phyloP scores from a whole-genome alignment of 1,140 invertebrate species.

The Dendroctonus valens region DNA sequence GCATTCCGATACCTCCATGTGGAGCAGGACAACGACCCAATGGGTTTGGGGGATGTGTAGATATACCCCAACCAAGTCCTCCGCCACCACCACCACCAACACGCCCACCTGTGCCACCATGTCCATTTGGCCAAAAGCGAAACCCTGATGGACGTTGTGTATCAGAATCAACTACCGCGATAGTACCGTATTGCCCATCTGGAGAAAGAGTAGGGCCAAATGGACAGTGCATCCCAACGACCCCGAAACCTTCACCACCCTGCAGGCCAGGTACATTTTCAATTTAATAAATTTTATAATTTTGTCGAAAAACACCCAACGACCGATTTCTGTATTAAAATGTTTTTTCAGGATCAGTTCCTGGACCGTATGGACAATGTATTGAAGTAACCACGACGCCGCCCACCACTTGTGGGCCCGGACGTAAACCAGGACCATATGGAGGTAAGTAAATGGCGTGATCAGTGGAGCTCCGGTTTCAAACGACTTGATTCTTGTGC shows the following conservation, averaged over 20 bases:
- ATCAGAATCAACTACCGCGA: not conserved
- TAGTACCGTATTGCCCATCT: not conserved
- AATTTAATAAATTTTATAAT: too few species aligned
- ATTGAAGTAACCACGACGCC: not conserved
- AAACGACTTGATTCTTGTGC: not conserved
- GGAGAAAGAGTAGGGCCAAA: conserved; percentile 23
- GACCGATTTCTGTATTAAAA: too few species aligned
- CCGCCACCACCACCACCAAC: not conserved
- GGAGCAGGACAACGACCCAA: not conserved
- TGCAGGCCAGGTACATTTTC: too few species aligned
- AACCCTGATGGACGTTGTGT: conserved; percentile 3
- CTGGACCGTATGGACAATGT: conserved; percentile 1
- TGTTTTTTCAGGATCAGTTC: not conserved
- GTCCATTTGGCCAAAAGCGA: conserved; percentile 7
- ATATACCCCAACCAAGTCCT: not conserved
- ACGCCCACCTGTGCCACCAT: conserved; percentile 5
- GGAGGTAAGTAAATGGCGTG: not conserved
- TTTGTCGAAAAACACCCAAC: too few species aligned
- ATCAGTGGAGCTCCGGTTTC: not conserved
- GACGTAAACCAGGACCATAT: conserved; percentile 18
- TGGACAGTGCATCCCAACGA: conserved; percentile 32
- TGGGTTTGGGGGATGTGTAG: not conserved
- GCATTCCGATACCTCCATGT: conserved; percentile 16
- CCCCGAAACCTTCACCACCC: conserved; percentile 7
- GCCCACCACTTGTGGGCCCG: conserved; percentile 17